Conservation (phyloP, 2,113 vertebrate genomes). For the Buteo buteo region DNA sequence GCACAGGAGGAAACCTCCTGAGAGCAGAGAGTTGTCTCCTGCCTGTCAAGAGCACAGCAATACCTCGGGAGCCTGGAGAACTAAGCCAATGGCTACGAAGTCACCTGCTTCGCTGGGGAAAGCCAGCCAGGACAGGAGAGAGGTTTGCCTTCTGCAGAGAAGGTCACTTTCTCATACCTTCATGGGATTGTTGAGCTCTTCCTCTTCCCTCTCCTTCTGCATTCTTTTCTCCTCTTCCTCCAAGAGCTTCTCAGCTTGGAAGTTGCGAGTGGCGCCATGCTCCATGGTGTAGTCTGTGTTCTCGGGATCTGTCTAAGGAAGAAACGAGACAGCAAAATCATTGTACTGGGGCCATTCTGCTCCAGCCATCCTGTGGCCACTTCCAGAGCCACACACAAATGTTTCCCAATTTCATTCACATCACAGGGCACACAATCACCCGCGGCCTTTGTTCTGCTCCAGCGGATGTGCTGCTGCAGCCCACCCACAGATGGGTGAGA, state of each 20-base stretch:
- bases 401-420: too few species aligned
- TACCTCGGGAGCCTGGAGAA: neutral
- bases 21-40: neutral
- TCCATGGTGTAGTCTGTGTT: slow-evolving; percentile 98
- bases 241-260: slow-evolving; percentile 93
- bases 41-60: neutral
- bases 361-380: neutral
- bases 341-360: fast-evolving
- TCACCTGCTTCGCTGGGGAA: neutral
- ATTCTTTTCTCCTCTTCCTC: slow-evolving; percentile 92
- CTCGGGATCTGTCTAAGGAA: slow-evolving; percentile 88
- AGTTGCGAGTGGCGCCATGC: slow-evolving; percentile 91
- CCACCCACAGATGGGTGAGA: fast-evolving
- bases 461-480: neutral
- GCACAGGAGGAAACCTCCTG: neutral
- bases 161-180: slow-evolving; percentile 70
- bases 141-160: neutral
- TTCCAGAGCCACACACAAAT: neutral
- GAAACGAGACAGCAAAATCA: neutral
- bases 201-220: slow-evolving; percentile 89
- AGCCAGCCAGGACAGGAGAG: neutral
- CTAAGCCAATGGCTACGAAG: fast-evolving
- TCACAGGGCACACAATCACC: neutral
- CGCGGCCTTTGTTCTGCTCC: neutral
- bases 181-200: slow-evolving; percentile 98